Evolutionary conservation across 2,888 invertebrate species (phyloP).

Genomic region (Ischnura elegans): DNA sequence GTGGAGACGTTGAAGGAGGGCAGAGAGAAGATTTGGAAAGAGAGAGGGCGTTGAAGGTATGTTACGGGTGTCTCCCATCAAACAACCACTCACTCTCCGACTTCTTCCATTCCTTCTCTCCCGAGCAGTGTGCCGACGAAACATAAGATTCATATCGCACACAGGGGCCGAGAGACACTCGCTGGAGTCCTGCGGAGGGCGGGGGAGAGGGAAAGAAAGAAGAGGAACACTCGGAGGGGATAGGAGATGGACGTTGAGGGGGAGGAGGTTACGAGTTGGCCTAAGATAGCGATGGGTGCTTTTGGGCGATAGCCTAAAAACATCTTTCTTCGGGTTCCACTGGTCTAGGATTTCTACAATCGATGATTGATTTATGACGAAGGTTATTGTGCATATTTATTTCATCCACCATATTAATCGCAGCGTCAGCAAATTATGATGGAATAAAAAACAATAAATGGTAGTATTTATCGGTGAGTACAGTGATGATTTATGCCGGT

Average conservation of each 20-base stretch:
- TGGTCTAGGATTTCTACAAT: too few relatives aligned
- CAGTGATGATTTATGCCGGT: too few relatives aligned
- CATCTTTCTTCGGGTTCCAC: too few relatives aligned
- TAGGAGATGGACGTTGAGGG: not conserved
- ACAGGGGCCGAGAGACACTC: conserved; percentile 37
- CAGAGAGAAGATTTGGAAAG: not conserved
- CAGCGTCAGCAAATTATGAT: too few relatives aligned
- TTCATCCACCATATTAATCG: too few relatives aligned
- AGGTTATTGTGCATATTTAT: too few relatives aligned
- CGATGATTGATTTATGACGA: too few relatives aligned
- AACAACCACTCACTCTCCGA: not conserved
- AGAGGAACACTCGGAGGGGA: not conserved
- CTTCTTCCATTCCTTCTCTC: not conserved
- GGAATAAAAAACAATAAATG: too few relatives aligned
- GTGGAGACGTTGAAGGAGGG: not conserved
- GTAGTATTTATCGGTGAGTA: too few relatives aligned
- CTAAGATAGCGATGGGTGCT: too few relatives aligned
- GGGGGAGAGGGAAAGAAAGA: not conserved
- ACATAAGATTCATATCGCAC: conserved; percentile 66
- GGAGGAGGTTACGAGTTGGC: not conserved
- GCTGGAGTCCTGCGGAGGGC: not conserved
- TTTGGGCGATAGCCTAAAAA: too few relatives aligned
- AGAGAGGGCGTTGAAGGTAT: conserved; percentile 22
- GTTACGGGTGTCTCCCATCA: conserved; percentile 58
- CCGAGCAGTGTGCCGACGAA: conserved; percentile 5